A percentile compares a stretch with the other conserved stretches of the same genome.
These are phyloP conservation scores for Phrynocephalus vlangalii DNA, from an alignment of 2,797 vertebrate genomes.

Conservation along the genomic window DNA sequence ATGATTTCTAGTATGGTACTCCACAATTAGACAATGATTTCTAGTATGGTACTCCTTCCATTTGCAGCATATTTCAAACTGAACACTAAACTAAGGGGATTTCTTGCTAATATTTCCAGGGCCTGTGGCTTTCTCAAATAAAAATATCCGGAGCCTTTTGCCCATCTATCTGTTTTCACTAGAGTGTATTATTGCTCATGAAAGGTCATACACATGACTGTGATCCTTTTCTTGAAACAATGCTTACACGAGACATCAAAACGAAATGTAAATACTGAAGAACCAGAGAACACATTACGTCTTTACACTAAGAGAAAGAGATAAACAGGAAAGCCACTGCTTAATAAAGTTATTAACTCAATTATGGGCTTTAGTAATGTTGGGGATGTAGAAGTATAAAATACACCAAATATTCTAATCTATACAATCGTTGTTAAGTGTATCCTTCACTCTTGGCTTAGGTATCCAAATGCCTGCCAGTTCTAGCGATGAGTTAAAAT, in stretches of 20 bases:
- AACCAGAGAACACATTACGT: constrained; percentile 59
- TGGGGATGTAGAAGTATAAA: not conserved
- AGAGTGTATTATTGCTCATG: constrained; percentile 66
- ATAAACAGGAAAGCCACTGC: constrained; percentile 53
- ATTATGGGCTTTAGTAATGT: constrained; percentile 43
- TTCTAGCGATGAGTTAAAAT: not conserved
- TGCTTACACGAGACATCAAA: constrained; percentile 68
- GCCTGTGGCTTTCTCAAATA: constrained; percentile 39
- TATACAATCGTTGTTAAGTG: not conserved
- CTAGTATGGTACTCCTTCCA: constrained; percentile 30
- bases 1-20: constrained; percentile 5
- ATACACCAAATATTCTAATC: not conserved
- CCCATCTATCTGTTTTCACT: constrained; percentile 63
- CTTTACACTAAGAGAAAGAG: constrained; percentile 65
- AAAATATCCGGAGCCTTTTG: constrained; percentile 58
- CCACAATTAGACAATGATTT: not conserved
- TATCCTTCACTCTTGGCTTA: not conserved
- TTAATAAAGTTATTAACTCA: constrained; percentile 46
- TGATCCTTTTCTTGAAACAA: constrained; percentile 65
- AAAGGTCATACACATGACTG: constrained; percentile 55
- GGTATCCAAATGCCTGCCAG: not conserved
- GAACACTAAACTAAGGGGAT: constrained; percentile 37
- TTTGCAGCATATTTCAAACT: constrained; percentile 36
- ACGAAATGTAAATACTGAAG: constrained; percentile 68
- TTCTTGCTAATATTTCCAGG: not conserved